A percentile compares a stretch with the other conserved stretches of the same genome.
Conservation (phyloP, 2,113 vertebrate genomes). For the Collichthys lucidus region DNA sequence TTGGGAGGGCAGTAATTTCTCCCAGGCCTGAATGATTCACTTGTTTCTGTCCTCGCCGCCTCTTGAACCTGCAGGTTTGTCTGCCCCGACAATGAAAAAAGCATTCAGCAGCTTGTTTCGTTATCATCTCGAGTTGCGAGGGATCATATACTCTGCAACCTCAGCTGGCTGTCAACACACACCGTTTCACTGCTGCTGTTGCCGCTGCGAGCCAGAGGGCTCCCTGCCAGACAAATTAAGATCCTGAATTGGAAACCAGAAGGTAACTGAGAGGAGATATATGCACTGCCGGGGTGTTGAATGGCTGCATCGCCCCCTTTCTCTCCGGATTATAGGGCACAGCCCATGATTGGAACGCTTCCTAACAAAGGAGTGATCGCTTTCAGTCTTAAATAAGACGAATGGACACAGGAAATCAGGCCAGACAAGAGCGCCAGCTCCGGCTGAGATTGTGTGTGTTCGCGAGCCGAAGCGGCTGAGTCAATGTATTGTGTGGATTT, state of each 20-base stretch:
- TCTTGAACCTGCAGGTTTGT: slow-evolving; percentile 18
- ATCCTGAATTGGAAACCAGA: slow-evolving; percentile 66
- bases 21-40: slow-evolving; percentile 30
- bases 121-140: slow-evolving; percentile 52
- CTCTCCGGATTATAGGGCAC: slow-evolving; percentile 2
- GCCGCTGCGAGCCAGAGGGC: slow-evolving; percentile 54
- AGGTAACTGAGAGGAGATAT: slow-evolving; percentile 49
- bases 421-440: not conserved
- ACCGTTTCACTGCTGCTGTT: not conserved
- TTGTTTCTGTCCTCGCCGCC: slow-evolving; percentile 18
- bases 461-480: slow-evolving; percentile 12
- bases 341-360: slow-evolving; percentile 9
- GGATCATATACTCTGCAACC: slow-evolving; percentile 58
- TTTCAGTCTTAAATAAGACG: slow-evolving; percentile 36
- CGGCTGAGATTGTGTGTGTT: slow-evolving; percentile 27
- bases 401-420: slow-evolving; percentile 24
- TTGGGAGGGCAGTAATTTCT: slow-evolving; percentile 15
- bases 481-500: slow-evolving; percentile 45
- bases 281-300: not conserved
- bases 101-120: slow-evolving; percentile 55
- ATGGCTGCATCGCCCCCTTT: not conserved
- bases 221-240: slow-evolving; percentile 66
- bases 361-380: slow-evolving; percentile 33
- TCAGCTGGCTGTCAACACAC: slow-evolving; percentile 61
- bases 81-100: slow-evolving; percentile 22